Base-by-base conservation (phyloP, 2,113 vertebrate genomes). In the Orcinus orca region DNA sequence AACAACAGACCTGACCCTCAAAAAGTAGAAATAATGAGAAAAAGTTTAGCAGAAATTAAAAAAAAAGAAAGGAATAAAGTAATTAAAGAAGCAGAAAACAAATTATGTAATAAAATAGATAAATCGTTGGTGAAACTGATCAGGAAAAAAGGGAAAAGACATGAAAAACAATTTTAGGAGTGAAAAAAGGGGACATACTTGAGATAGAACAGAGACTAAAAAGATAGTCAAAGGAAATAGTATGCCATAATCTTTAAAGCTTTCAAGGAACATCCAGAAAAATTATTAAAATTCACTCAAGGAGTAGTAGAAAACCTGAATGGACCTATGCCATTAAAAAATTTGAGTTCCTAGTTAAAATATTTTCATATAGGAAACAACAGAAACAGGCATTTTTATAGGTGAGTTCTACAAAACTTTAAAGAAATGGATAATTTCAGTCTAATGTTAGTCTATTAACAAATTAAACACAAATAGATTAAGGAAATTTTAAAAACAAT, bases 201-300 rank as follows among this genome's bases (percentile, higher is more conserved):
- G 63, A 74, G 10, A 82, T 15, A 88, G 36, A 31, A 73, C 20
- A 88, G 15, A 87, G 50, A 50, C 29, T 60, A 4, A 55, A 84
- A 90, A 38, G 6, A 68, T 5, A 44, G 38, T 79, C 33, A 90
- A 84, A 86, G 71, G 73, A 81, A 82, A 73, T 7, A 89, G 36
- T 62, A 91, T 62, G 41, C 38, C 33, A 77, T 31, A 65, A 94
- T 65, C 31, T 68, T 55, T 76, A 73, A 85, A 84, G 53, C 33
- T 68, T 95, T 85, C 6, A 85, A 91, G 70, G 85, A 95, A 79
- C 12, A 62, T 60, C 8, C 11, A 21, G 73, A 95, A 79, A 70
- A 91, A 85, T 68, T 67, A 96, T 86, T 94, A 93, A 90, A 85
- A 81, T 53, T 92, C 74, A 94, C 68, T 81, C 65, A 88, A 31